A percentile compares a stretch with the other conserved stretches of the same genome.
Conservation (phyloP, 1,140 invertebrate genomes). For the Protaetia brevitarsis region DNA sequence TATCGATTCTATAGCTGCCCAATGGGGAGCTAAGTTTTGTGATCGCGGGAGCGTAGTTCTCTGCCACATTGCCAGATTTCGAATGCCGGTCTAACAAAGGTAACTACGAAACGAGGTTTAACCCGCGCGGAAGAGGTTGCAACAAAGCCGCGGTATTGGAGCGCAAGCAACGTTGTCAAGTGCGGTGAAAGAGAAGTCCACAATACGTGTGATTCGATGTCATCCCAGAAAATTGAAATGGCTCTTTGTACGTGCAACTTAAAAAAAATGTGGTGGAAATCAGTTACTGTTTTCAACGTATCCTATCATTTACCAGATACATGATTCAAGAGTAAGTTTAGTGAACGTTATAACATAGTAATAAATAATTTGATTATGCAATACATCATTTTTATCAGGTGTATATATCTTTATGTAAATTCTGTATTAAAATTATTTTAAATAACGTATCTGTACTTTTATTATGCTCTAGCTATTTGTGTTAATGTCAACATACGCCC, state of each 20-base stretch:
- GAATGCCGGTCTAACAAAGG: constrained; percentile 17
- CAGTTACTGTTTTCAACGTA: not conserved
- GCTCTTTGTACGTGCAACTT: constrained; percentile 22
- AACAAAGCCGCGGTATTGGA: constrained; percentile 35
- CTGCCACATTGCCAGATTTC: constrained; percentile 37
- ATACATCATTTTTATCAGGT: not conserved
- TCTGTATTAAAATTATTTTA: not conserved
- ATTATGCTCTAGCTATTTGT: not conserved
- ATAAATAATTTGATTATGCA: not conserved
- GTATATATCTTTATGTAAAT: not conserved
- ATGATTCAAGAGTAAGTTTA: constrained; percentile 12
- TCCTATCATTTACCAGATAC: constrained; percentile 26
- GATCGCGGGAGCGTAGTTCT: constrained; percentile 46
- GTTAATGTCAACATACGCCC: not conserved
- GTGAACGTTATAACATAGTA: constrained; percentile 12
- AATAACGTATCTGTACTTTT: not conserved
- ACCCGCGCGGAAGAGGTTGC: constrained; percentile 20
- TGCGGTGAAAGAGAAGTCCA: constrained; percentile 18
- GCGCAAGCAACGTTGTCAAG: constrained; percentile 39
- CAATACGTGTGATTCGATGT: constrained; percentile 23
- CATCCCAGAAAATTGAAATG: constrained; percentile 16
- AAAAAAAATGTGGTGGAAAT: constrained; percentile 7
- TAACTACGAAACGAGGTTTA: constrained; percentile 16
- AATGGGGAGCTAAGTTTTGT: constrained; percentile 43
- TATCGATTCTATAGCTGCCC: constrained; percentile 44